Evolutionary conservation across 2,888 invertebrate species (phyloP).

Genomic region (Panzeria rudis): DNA sequence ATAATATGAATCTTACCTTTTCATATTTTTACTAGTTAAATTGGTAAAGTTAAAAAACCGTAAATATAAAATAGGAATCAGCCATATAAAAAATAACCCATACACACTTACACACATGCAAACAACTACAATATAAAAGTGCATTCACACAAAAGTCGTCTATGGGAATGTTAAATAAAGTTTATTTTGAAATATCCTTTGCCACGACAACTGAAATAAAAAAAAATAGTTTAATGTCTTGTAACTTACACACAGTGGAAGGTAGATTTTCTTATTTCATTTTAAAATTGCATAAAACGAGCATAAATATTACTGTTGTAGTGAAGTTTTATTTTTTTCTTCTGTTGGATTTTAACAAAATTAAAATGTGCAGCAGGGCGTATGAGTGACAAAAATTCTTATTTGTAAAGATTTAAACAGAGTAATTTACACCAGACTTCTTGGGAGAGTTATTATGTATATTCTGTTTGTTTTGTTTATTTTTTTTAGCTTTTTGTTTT

Average conservation of each 20-base stretch:
- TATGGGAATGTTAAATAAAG: slow-evolving; percentile 46
- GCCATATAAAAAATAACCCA: background rate
- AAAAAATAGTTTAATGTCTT: slow-evolving; percentile 54
- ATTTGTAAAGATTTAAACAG: slow-evolving; percentile 59
- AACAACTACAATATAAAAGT: slow-evolving; percentile 1
- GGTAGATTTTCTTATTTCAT: slow-evolving; percentile 49
- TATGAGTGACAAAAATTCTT: slow-evolving; percentile 78
- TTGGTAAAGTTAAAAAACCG: no score
- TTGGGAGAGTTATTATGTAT: background rate
- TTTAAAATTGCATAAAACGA: slow-evolving; percentile 20
- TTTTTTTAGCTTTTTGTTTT: slow-evolving; percentile 37
- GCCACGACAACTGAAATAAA: slow-evolving; percentile 23
- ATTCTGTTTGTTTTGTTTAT: slow-evolving; percentile 12
- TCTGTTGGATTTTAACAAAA: slow-evolving; percentile 70
- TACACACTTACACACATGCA: slow-evolving; percentile 1
- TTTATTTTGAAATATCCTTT: slow-evolving; percentile 43
- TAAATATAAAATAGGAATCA: no score
- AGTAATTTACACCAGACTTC: slow-evolving; percentile 56
- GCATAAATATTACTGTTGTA: slow-evolving; percentile 14
- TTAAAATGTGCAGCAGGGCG: slow-evolving; percentile 81
- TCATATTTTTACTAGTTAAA: no score
- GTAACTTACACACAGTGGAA: slow-evolving; percentile 25
- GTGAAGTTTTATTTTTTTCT: slow-evolving; percentile 27
- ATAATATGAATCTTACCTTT: no score
- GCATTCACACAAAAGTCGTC: slow-evolving; percentile 13